Conservation (phyloP, 2,888 invertebrate species). For the Microctonus brassicae region DNA sequence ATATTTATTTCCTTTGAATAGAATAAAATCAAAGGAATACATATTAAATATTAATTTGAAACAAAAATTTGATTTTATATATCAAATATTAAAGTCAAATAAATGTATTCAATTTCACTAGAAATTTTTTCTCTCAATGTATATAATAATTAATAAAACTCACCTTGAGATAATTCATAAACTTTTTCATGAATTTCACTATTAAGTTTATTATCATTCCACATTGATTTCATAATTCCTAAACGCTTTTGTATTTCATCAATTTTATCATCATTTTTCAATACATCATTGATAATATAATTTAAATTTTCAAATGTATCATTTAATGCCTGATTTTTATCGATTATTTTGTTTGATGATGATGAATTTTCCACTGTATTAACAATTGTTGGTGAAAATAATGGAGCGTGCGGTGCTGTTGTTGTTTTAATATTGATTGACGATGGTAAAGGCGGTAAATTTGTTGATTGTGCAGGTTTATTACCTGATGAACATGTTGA, state of each 20-base stretch:
- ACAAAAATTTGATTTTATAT: too few species aligned
- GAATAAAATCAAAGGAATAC: too few species aligned
- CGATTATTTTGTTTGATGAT: constrained; percentile 36
- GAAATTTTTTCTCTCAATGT: too few species aligned
- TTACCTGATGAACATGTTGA: constrained; percentile 41
- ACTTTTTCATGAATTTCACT: constrained; percentile 70
- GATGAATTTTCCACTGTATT: constrained; percentile 22
- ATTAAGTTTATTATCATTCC: constrained; percentile 73
- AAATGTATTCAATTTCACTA: too few species aligned
- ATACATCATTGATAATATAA: constrained; percentile 47
- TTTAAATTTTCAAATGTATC: constrained; percentile 54
- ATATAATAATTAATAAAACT: too few species aligned
- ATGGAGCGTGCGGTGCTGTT: constrained; percentile 56
- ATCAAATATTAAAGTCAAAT: too few species aligned
- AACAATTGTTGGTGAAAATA: constrained; percentile 44
- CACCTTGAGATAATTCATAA: constrained; percentile 73
- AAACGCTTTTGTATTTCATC: constrained; percentile 74
- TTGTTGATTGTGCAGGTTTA: constrained; percentile 30
- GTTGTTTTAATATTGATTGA: constrained; percentile 45
- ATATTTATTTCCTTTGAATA: too few species aligned
- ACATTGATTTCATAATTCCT: constrained; percentile 73
- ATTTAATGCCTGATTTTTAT: constrained; percentile 52
- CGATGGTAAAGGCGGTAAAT: constrained; percentile 50
- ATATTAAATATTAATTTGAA: too few species aligned
- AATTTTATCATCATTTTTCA: constrained; percentile 45